A percentile compares a stretch with the other conserved stretches of the same genome.
phyloP scores from a whole-genome alignment of 2,888 invertebrate species.

The Nezara viridula region DNA sequence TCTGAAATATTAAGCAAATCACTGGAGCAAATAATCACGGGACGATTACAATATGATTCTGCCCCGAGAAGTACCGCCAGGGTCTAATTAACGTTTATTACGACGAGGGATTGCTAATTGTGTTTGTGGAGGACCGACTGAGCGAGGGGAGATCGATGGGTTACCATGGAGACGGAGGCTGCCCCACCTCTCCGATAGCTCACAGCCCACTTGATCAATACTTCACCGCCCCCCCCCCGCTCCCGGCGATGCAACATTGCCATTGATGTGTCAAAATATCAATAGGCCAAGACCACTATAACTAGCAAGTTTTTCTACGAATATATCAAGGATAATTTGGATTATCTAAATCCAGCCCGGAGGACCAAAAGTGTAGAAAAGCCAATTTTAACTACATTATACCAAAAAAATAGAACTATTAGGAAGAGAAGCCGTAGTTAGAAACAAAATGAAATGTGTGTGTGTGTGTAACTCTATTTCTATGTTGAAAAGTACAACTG shows the following conservation, averaged over 20 bases:
- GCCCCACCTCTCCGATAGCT: conserved; percentile 42
- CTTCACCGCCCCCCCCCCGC: conserved; percentile 51
- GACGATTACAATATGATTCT: background rate
- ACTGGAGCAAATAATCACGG: background rate
- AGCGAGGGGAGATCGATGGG: conserved; percentile 37
- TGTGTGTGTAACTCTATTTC: no score
- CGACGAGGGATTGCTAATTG: conserved; percentile 4
- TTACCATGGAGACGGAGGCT: conserved; percentile 41
- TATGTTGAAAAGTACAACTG: no score
- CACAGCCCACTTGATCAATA: conserved; percentile 45
- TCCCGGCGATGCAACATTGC: background rate
- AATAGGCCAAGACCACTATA: background rate
- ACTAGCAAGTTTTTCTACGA: background rate
- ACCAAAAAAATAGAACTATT: no score
- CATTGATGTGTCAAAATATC: conserved; percentile 40
- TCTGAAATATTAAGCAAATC: background rate
- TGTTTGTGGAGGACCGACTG: conserved; percentile 48
- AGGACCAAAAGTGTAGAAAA: no score
- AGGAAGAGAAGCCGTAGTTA: no score
- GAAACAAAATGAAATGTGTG: no score
- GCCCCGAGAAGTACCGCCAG: background rate
- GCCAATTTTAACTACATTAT: no score
- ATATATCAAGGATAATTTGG: background rate
- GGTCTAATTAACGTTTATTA: conserved; percentile 6
- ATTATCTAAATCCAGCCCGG: background rate